A percentile compares a stretch with the other conserved stretches of the same genome.
These are phyloP conservation scores for Tricholaema leucomelas DNA, from an alignment of 2,113 vertebrate genomes.

Conservation along the genomic window DNA sequence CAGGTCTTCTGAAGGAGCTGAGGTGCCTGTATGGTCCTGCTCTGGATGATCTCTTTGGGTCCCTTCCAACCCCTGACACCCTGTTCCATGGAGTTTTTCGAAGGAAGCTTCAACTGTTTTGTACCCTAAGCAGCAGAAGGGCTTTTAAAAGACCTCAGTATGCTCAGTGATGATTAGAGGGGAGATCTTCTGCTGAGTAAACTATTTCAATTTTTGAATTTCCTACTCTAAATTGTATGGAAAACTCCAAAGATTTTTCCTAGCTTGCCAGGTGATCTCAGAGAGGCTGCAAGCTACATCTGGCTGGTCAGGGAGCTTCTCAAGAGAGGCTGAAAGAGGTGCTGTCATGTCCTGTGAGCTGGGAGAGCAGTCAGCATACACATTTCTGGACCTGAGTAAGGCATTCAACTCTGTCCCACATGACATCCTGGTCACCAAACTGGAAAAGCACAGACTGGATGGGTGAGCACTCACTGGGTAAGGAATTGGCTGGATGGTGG, in stretches of 20 bases:
- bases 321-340: neutral
- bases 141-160: neutral
- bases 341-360: neutral
- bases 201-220: neutral
- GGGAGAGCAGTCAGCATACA: neutral
- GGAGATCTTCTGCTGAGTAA: neutral
- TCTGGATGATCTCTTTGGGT: too few relatives aligned
- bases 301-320: neutral
- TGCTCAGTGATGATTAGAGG: neutral
- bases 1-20: too few relatives aligned
- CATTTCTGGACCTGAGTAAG: too few relatives aligned
- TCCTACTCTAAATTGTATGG: neutral
- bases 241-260: neutral
- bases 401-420: too few relatives aligned
- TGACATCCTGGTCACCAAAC: too few relatives aligned
- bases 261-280: neutral
- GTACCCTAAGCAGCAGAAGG: neutral
- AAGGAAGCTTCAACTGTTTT: neutral
- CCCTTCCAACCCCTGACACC: too few relatives aligned
- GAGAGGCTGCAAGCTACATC: neutral
- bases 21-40: too few relatives aligned
- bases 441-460: too few relatives aligned
- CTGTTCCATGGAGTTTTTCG: neutral
- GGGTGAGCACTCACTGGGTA: too few relatives aligned
- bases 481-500: too few relatives aligned